A percentile compares a stretch with the other conserved stretches of the same genome.
These are phyloP conservation scores for Caenorhabditis sulstoni DNA, from an alignment of 2,888 invertebrate genomes.

Conservation along the genomic window DNA sequence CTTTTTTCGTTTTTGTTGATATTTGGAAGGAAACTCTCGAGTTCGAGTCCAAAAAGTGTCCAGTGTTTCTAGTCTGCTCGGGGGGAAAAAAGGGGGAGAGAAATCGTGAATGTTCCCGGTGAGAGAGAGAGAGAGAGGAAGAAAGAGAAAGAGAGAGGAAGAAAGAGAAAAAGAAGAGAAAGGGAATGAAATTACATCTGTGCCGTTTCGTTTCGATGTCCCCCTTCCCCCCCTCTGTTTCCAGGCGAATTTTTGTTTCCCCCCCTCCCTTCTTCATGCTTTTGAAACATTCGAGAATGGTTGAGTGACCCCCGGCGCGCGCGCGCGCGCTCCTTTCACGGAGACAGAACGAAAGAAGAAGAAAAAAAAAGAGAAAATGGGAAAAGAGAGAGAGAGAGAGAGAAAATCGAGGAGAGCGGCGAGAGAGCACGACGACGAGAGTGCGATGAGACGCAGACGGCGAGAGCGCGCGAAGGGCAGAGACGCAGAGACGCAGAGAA, in stretches of 20 bases:
- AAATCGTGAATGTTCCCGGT: too few species aligned
- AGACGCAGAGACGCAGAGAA: too few species aligned
- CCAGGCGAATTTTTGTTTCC: constrained; percentile 23
- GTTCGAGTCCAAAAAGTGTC: too few species aligned
- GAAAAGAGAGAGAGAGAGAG: constrained; percentile 4
- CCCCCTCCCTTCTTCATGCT: constrained; percentile 12
- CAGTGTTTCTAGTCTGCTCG: neutral
- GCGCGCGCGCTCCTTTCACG: constrained; percentile 30
- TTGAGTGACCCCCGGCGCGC: constrained; percentile 36
- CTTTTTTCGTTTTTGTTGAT: too few species aligned
- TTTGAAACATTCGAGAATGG: constrained; percentile 51
- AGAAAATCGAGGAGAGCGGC: constrained; percentile 4
- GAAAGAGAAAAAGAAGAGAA: too few species aligned
- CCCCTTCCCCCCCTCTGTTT: constrained; percentile 5
- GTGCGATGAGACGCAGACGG: neutral
- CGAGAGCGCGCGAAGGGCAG: too few species aligned
- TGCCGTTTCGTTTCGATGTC: too few species aligned
- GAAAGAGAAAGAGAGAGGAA: too few species aligned
- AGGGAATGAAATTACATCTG: constrained; percentile 46
- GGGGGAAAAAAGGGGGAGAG: neutral
- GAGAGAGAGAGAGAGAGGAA: too few species aligned
- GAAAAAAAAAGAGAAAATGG: neutral
- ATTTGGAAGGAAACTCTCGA: too few species aligned
- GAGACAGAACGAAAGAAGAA: neutral
- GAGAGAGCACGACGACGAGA: neutral